Base-by-base conservation (phyloP, 2,888 invertebrate species). In the Aphrophora alni region DNA sequence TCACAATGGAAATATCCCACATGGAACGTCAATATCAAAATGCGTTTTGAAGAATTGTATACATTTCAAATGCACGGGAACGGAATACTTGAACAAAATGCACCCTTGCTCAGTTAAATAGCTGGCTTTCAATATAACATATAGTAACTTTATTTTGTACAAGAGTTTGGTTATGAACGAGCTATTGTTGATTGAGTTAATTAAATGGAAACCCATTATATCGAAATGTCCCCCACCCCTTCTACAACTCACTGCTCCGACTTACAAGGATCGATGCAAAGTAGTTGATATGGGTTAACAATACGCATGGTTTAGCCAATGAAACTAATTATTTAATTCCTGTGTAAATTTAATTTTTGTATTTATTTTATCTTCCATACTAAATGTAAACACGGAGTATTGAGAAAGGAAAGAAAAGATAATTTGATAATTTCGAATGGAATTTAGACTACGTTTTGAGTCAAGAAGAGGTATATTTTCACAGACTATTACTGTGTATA, bases 1-100 rank as follows among this genome's bases (percentile, higher is more conserved):
- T 59, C 59, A 59, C 59, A 59, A 59, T 59, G 59, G 21, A 59
- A 59, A 59, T 59, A 59, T 59, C 59, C 59, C 59, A 59, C 59
- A 59, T 59, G 21, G 59, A 59, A 59, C n/a, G 59, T 59, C 59
- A 59, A 59, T 59, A 59, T 59, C 21, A 59, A 59, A 59, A 59
- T 59, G 59, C 59, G 59, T 59, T 59, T 59, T 59, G 21, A 59
- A 59, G 21, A 59, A n/a, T 21, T 59, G 59, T 59, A 59, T 59
- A 59, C 59, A 59, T 59, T 59, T 59, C 59, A 59, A 59, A 59
- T 59, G 59, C 59, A 59, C 21, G n/a, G n/a, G 21, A 5, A 21
- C 21, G 21, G n/a, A 59, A 59, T 59, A 59, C 59, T 59, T 59
- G 59, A 59, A 59, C 59, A 59, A 59, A 59, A 59, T 59, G 59